Conservation (phyloP, 2,113 vertebrate species). For the Oryzias woworae region DNA sequence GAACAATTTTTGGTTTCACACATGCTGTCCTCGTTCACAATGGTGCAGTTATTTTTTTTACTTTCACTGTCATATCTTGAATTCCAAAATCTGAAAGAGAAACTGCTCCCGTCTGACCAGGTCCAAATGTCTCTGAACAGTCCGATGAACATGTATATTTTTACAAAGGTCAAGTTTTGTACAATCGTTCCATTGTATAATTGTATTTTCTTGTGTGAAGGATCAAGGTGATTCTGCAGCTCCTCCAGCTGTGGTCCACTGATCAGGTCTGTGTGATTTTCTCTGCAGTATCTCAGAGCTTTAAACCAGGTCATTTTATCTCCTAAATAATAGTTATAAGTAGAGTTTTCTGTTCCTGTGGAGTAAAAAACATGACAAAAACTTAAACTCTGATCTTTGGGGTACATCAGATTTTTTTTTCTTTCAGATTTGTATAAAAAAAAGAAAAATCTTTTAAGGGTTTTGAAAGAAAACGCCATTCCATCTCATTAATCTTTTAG, state of each 20-base stretch:
- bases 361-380: background rate
- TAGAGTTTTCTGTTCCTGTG: background rate
- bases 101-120: constrained; percentile 25
- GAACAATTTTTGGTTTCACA: background rate
- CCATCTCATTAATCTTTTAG: too few species aligned
- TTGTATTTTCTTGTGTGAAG: too few species aligned
- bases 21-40: constrained; percentile 21
- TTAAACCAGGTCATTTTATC: accelerated
- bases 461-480: too few species aligned
- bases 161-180: too few species aligned
- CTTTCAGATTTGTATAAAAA: background rate
- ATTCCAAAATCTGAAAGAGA: background rate
- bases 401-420: too few species aligned
- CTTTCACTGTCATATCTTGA: background rate
- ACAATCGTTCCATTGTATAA: too few species aligned
- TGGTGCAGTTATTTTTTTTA: background rate
- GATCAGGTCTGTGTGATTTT: constrained; percentile 23
- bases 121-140: constrained; percentile 12
- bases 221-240: background rate
- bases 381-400: too few species aligned
- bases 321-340: accelerated
- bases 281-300: constrained; percentile 26
- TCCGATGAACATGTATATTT: background rate
- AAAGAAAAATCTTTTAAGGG: too few species aligned
- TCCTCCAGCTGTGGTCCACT: background rate